Evolutionary conservation across 2,888 invertebrate genomes (phyloP).

Genomic region (Sarcophaga rosellei): DNA sequence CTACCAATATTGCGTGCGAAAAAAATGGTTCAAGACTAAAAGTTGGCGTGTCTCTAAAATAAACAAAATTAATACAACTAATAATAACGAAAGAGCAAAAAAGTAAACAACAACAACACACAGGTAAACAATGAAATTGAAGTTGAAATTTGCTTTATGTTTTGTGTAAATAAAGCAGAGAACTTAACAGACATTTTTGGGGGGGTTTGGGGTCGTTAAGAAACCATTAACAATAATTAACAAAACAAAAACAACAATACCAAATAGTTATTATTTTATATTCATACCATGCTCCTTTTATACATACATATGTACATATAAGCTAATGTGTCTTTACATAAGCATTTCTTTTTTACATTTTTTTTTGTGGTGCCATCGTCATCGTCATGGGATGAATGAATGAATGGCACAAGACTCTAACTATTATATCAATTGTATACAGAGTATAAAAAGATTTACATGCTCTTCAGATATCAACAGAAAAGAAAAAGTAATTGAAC

Average conservation of each 20-base stretch:
- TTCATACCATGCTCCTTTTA: constrained; percentile 5
- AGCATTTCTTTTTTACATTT: constrained; percentile 9
- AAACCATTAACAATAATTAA: too few species aligned
- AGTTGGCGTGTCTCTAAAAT: neutral
- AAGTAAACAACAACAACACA: constrained; percentile 5
- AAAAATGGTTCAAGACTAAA: constrained; percentile 35
- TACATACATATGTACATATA: neutral
- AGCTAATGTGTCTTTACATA: constrained; percentile 43
- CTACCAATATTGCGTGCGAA: constrained; percentile 26
- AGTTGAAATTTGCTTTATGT: neutral
- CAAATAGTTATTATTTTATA: neutral
- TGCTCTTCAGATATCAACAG: neutral
- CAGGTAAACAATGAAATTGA: constrained; percentile 38
- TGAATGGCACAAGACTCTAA: constrained; percentile 7
- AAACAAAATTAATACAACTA: too few species aligned
- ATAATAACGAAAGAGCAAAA: too few species aligned
- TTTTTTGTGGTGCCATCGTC: neutral
- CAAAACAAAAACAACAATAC: too few species aligned
- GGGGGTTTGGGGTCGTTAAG: too few species aligned
- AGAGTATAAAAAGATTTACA: neutral
- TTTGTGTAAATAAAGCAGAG: neutral
- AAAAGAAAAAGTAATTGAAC: neutral
- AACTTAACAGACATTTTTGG: constrained; percentile 7
- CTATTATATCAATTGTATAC: too few species aligned
- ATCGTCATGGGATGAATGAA: neutral